phyloP scores from a whole-genome alignment of 2,113 vertebrate species.

The Cranoglanis bouderius region DNA sequence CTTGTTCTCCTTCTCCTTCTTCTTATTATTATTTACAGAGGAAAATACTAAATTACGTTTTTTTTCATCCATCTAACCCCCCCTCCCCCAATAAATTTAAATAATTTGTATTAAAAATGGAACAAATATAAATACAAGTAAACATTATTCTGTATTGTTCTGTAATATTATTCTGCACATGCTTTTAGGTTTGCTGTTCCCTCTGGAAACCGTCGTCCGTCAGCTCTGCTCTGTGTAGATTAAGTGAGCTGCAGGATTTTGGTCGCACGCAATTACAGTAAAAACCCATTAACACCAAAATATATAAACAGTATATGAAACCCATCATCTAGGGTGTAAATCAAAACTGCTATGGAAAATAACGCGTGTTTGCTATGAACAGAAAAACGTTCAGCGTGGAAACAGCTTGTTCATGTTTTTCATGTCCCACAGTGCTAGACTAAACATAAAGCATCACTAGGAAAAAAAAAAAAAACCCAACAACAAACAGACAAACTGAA shows the following conservation, averaged over 20 bases:
- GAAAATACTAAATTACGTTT: too few relatives aligned
- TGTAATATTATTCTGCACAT: neutral
- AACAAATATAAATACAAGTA: neutral
- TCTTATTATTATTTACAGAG: too few relatives aligned
- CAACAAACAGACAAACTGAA: neutral
- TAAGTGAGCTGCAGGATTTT: constrained; percentile 21
- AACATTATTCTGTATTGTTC: neutral
- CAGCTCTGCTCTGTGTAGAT: constrained; percentile 25
- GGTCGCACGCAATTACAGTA: constrained; percentile 13
- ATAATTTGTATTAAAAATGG: neutral
- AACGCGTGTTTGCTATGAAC: neutral
- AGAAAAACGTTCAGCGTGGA: neutral
- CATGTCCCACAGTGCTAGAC: neutral
- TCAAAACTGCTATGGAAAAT: neutral
- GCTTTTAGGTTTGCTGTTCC: neutral
- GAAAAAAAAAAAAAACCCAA: too few relatives aligned
- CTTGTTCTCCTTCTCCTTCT: too few relatives aligned
- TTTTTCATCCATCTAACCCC: neutral
- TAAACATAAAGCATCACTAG: neutral
- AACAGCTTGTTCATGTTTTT: constrained; percentile 6
- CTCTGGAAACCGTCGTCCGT: constrained; percentile 9
- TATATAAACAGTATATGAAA: neutral
- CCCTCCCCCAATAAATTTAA: neutral
- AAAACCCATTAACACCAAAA: constrained; percentile 12
- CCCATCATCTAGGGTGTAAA: neutral